These are phyloP conservation scores for Drosophila nr. fundita DNA, from an alignment of 2,888 invertebrate genomes.

Conservation along the genomic window DNA sequence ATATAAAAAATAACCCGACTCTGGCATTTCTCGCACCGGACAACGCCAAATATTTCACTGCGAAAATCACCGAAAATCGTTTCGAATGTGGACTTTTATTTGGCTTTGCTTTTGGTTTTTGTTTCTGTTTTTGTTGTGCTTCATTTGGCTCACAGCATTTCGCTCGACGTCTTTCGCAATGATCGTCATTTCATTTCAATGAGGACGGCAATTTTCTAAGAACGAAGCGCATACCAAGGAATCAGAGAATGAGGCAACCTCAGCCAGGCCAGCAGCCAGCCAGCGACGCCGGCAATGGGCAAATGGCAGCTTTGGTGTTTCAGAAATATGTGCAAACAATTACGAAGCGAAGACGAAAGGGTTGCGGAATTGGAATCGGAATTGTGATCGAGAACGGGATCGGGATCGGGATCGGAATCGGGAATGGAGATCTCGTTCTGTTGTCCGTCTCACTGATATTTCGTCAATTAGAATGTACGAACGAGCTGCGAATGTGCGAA, in stretches of 20 bases:
- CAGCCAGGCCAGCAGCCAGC: background rate
- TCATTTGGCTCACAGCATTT: background rate
- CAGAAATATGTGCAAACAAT: slow-evolving; percentile 79
- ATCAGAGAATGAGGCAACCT: slow-evolving; percentile 44
- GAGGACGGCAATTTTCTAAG: slow-evolving; percentile 79
- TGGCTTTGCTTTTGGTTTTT: background rate
- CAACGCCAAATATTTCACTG: slow-evolving; percentile 74
- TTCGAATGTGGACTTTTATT: slow-evolving; percentile 53
- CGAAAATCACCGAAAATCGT: slow-evolving; percentile 76
- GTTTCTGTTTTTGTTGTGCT: slow-evolving; percentile 3
- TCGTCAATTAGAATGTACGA: slow-evolving; percentile 76
- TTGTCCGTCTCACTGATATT: slow-evolving; percentile 67
- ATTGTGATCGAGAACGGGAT: slow-evolving; percentile 21
- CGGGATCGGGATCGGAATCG: slow-evolving; percentile 35
- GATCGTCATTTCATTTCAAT: slow-evolving; percentile 75
- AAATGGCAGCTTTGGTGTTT: slow-evolving; percentile 73
- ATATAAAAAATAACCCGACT: slow-evolving; percentile 46
- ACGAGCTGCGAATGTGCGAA: slow-evolving; percentile 78
- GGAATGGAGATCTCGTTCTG: slow-evolving; percentile 28
- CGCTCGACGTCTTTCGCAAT: slow-evolving; percentile 18
- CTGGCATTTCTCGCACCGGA: slow-evolving; percentile 75
- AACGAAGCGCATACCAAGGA: slow-evolving; percentile 76
- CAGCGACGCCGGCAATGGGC: slow-evolving; percentile 56
- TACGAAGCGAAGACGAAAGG: slow-evolving; percentile 53
- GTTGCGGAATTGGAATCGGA: slow-evolving; percentile 34